Base-by-base conservation (phyloP, 2,888 invertebrate species). In the Cabera pusaria region DNA sequence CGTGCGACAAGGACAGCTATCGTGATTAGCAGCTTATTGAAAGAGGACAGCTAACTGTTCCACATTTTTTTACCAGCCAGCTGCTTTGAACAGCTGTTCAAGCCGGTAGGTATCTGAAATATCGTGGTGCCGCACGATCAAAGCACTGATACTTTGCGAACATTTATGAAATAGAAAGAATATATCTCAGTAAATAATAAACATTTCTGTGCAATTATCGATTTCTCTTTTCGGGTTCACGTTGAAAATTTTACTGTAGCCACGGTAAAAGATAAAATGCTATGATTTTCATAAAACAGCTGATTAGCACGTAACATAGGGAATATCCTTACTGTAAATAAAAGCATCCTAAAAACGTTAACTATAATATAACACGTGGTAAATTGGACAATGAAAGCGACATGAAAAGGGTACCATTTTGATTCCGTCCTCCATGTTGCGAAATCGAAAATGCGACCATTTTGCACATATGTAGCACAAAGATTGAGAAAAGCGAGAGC, bases 351-450 rank as follows among this genome's bases (percentile, higher is more conserved):
- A 7, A n/a, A 20, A 12, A 5, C 19, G 11, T 6, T 10, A 5
- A 3, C 1, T 10, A 6, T 5, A 1, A 10, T 11, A 19, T 25
- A 56, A 57, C 67, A 71, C 64, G 63, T 67, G 67, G 47, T 63
- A 66, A 54, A 60, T 39, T 48, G 47, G 59, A 75, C 66, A 71
- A 71, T 67, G 72, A 72, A 73, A 65, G 58, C 59, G 56, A 44
- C 59, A 59, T 63, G 67, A 64, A 70, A 65, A 65, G 76, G 84
- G 81, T 85, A 85, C 89, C 90, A 90, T 90, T 88, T 90, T 90
- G 89, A 80, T 76, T 86, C 77, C 69, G 87, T 81, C 89, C 84
- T 79, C 89, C 89, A 90, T 90, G 78, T 90, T 90, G 88, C 82
- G 67, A 78, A 80, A 79, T 74, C 64, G 65, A 73, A 81, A 79